Percentiles rank a stretch among this genome's conserved stretches.
These are phyloP conservation scores for Allolobophora icterica DNA, from an alignment of 2,888 invertebrate genomes.

Conservation along the genomic window DNA sequence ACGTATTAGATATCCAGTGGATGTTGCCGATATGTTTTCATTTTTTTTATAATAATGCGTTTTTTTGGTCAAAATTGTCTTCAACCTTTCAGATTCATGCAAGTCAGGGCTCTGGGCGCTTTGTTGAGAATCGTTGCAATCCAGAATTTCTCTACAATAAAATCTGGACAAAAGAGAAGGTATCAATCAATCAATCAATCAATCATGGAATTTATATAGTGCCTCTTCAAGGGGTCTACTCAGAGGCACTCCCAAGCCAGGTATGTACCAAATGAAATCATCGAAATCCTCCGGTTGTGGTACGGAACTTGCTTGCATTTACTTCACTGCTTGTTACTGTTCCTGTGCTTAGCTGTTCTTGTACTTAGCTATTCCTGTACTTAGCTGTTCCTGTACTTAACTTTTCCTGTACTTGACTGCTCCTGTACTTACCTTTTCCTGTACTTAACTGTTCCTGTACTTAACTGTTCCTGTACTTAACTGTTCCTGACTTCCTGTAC, in stretches of 20 bases:
- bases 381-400: too few species aligned
- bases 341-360: too few species aligned
- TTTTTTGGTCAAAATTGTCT: not conserved
- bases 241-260: too few species aligned
- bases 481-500: not conserved
- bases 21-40: not conserved
- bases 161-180: constrained; percentile 70
- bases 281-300: too few species aligned
- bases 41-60: not conserved
- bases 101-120: constrained; percentile 88
- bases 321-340: not conserved
- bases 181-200: too few species aligned
- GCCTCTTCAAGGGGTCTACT: too few species aligned
- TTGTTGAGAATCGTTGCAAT: constrained; percentile 79
- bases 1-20: not conserved
- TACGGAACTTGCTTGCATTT: not conserved
- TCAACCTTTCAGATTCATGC: constrained; percentile 73
- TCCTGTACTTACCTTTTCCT: too few species aligned
- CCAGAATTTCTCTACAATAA: constrained; percentile 78
- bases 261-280: constrained; percentile 50
- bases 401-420: too few species aligned
- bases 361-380: too few species aligned
- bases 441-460: too few species aligned
- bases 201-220: too few species aligned
- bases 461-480: too few species aligned